Percentiles rank a stretch among this genome's conserved stretches.
These are phyloP conservation scores for Ophioderma brevispina DNA, from an alignment of 35 echinoderm and acorn worm species.

Conservation along the genomic window DNA sequence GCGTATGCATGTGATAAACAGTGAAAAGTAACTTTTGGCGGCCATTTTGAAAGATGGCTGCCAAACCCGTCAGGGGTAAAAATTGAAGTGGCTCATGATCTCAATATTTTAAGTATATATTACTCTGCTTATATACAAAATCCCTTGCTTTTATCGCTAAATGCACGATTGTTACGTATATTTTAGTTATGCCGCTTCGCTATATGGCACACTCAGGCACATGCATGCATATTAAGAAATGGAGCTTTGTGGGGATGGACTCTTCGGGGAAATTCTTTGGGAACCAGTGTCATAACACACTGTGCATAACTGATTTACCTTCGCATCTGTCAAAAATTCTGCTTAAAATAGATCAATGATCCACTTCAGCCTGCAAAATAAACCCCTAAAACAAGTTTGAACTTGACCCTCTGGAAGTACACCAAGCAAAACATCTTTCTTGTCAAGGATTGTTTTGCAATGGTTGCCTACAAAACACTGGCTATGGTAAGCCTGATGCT, in stretches of 20 bases:
- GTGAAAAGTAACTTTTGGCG: no score
- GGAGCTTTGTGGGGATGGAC: conserved; percentile 14
- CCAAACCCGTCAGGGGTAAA: no score
- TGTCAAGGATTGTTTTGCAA: neutral
- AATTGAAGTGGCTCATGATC: no score
- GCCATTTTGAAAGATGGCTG: no score
- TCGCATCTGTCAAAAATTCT: neutral
- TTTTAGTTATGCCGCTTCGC: neutral
- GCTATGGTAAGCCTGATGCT: neutral
- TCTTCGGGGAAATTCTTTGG: conserved; percentile 13
- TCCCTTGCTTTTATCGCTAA: no score
- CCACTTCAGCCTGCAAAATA: neutral
- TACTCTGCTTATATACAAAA: no score
- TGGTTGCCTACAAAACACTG: neutral
- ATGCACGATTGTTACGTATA: no score
- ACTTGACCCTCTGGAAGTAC: neutral
- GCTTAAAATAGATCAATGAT: neutral
- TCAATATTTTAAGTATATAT: no score
- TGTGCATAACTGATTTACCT: neutral
- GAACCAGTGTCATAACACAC: conserved; percentile 13
- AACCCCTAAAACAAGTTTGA: neutral
- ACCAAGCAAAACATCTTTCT: neutral
- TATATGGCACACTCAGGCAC: conserved; percentile 4
- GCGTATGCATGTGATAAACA: no score
- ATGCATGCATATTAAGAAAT: conserved; percentile 15